Evolutionary conservation across 2,888 invertebrate genomes (phyloP), one percentile per base, ranked within the genome.

Genomic region (Brassicogethes aeneus): DNA sequence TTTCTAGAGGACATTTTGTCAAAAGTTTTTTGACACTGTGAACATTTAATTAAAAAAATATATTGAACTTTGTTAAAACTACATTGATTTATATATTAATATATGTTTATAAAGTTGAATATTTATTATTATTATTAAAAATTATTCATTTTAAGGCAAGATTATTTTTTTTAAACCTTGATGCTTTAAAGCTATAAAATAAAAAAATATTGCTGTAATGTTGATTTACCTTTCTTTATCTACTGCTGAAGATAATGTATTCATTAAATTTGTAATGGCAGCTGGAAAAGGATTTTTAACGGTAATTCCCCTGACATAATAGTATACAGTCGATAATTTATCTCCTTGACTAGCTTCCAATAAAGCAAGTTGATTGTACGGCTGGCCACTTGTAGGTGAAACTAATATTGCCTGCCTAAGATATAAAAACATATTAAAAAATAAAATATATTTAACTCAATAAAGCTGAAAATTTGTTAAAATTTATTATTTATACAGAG

Each of bases 281-380:
- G 85, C 86, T 8, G 87, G 85, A 71, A 91, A 91, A 23, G 90
- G 89, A 64, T 86, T 84, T 57, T 84, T 80, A 38, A 90, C 87
- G 7, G 86, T 79, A 52, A 90, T 77, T 49, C 87, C 85, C 48
- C 90, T 76, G 43, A 86, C 82, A 68, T 91, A 90, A 72, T 87
- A 86, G 71, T 88, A 91, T 40, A 90, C 82, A 2, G 88, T 86
- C 39, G 83, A 81, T 46, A 92, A 73, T 56, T 84, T 81, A 59
- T 89, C 81, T 13, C 85, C 85, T 50, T 85, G 79, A 23, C 85
- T 83, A 52, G 86, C 85, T 65, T 87, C 83, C 48, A 92, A 71
- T 35, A 91, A 72, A 37, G 89, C 85, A 59, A 91, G 71, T 70
- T 92, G 90, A 69, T 92, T 91, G 69, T 90, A 92, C 0, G 91